A percentile compares a stretch with the other conserved stretches of the same genome.
Conservation (phyloP, 2,888 invertebrate genomes). For the Apomyelois bistriatella region DNA sequence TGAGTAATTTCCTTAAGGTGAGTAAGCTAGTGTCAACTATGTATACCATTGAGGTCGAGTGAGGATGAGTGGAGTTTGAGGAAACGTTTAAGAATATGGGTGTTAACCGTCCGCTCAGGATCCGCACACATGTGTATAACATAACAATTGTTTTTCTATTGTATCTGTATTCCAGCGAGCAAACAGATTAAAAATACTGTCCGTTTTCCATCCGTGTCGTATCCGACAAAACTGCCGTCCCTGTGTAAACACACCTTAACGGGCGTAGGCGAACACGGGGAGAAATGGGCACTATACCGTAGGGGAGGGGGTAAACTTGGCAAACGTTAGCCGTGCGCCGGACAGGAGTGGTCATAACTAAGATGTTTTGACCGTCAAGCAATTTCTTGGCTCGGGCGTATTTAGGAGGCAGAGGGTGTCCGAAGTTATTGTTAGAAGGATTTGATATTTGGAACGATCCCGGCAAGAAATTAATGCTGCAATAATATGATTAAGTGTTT, state of each 20-base stretch:
- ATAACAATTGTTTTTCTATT: too few relatives aligned
- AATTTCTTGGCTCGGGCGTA: constrained; percentile 68
- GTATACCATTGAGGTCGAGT: too few relatives aligned
- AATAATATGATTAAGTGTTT: constrained; percentile 45
- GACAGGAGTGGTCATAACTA: constrained; percentile 79
- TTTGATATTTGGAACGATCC: constrained; percentile 35
- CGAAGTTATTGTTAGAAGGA: constrained; percentile 46
- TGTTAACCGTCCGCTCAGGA: too few relatives aligned
- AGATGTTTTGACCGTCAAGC: constrained; percentile 79
- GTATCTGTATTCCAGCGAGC: too few relatives aligned
- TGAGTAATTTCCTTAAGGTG: too few relatives aligned
- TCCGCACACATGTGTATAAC: too few relatives aligned
- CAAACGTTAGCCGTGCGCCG: constrained; percentile 73
- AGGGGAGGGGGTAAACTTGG: constrained; percentile 63
- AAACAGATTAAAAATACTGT: too few relatives aligned
- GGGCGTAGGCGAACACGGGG: constrained; percentile 28
- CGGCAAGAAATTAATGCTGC: constrained; percentile 49
- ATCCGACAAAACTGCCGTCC: not conserved
- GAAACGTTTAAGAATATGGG: too few relatives aligned
- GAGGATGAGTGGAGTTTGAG: too few relatives aligned
- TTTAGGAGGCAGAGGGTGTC: constrained; percentile 58
- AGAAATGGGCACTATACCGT: constrained; percentile 47
- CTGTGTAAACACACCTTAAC: not conserved
- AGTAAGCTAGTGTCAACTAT: too few relatives aligned
- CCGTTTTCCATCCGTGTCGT: not conserved